Evolutionary conservation across 2,113 vertebrate species (phyloP).

Genomic region (Grammatotria lemairii): DNA sequence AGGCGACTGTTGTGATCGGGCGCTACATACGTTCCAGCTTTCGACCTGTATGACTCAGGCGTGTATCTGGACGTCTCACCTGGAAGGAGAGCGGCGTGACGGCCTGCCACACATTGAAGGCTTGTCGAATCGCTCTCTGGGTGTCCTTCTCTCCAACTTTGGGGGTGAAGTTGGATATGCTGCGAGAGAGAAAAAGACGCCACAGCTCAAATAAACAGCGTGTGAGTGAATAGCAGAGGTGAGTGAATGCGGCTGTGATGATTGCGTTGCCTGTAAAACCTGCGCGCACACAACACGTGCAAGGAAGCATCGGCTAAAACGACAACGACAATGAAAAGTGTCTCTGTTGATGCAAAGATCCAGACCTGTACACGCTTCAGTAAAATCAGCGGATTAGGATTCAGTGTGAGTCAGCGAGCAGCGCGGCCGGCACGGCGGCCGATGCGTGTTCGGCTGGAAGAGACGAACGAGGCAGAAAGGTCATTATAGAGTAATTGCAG

Average conservation of each 20-base stretch:
- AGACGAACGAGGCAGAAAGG: not conserved
- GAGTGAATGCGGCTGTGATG: accelerated
- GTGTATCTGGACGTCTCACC: not conserved
- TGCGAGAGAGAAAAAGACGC: constrained; percentile 41
- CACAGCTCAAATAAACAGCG: not conserved
- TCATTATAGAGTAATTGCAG: not conserved
- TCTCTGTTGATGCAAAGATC: not conserved
- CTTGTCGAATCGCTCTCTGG: constrained; percentile 89
- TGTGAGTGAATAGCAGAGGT: not conserved
- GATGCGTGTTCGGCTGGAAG: not conserved
- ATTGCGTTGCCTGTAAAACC: not conserved
- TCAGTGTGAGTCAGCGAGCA: not conserved
- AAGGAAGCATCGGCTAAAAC: not conserved
- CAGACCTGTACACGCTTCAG: no score
- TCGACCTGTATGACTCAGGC: not conserved
- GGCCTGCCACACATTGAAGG: constrained; percentile 97
- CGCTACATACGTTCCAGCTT: not conserved
- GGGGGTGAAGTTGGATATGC: constrained; percentile 96
- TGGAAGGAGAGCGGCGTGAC: constrained; percentile 95
- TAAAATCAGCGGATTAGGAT: not conserved
- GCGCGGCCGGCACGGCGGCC: not conserved
- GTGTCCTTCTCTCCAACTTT: constrained; percentile 96
- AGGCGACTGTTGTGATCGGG: not conserved
- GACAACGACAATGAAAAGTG: not conserved
- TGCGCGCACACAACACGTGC: accelerated